phyloP scores from a whole-genome alignment of 1,140 invertebrate genomes.

The Drosophila chauvacae region DNA sequence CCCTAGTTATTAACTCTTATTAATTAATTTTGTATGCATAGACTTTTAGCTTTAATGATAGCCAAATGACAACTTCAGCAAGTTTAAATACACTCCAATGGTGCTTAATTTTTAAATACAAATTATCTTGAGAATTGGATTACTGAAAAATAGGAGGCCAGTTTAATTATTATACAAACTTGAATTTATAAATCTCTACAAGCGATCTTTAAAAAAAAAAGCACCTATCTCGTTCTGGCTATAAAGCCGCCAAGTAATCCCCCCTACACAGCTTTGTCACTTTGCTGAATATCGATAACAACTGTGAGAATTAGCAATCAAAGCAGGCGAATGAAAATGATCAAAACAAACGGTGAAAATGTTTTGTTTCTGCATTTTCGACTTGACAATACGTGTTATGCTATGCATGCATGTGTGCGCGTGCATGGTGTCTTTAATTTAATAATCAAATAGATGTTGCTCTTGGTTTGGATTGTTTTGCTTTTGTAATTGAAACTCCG shows the following conservation, averaged over 20 bases:
- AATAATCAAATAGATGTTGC: constrained; percentile 26
- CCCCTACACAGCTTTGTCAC: not conserved
- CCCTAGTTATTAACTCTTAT: not conserved
- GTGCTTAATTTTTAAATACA: too few relatives aligned
- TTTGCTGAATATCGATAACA: constrained; percentile 28
- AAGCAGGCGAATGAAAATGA: constrained; percentile 30
- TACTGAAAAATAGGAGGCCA: not conserved
- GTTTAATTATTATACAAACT: not conserved
- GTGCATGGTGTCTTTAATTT: constrained; percentile 23
- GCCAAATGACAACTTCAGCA: too few relatives aligned
- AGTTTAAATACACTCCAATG: too few relatives aligned
- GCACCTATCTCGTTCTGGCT: not conserved
- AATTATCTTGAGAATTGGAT: not conserved
- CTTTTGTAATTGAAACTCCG: constrained; percentile 46
- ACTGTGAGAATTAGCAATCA: constrained; percentile 17
- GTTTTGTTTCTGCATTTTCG: constrained; percentile 31
- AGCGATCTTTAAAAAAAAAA: not conserved
- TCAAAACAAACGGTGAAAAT: constrained; percentile 40
- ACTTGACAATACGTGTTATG: not conserved
- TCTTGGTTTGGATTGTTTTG: constrained; percentile 23
- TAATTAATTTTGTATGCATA: not conserved
- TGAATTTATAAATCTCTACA: not conserved
- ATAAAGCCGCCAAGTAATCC: not conserved
- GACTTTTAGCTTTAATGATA: too few relatives aligned
- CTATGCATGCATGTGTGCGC: not conserved